Percentiles rank a stretch among this genome's conserved stretches.
phyloP scores from a whole-genome alignment of 2,888 invertebrate species.

The Metalampra italica region DNA sequence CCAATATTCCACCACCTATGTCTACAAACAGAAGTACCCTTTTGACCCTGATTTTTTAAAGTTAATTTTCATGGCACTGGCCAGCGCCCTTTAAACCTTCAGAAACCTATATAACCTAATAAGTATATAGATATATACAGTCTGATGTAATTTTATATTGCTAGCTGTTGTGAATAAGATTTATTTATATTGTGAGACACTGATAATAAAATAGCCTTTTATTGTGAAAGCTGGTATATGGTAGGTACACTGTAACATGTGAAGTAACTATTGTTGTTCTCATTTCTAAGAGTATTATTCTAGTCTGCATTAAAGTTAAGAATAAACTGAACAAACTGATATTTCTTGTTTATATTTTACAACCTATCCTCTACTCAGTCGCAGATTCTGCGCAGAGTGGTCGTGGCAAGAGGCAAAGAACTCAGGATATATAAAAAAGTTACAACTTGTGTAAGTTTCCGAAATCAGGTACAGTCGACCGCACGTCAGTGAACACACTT shows the following conservation, averaged over 20 bases:
- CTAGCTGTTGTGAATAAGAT: conserved; percentile 77
- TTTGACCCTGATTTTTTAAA: too few species aligned
- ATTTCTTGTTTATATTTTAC: conserved; percentile 29
- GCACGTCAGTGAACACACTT: too few species aligned
- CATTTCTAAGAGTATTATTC: conserved; percentile 79
- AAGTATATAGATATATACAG: conserved; percentile 41
- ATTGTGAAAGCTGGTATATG: conserved; percentile 71
- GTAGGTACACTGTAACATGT: conserved; percentile 76
- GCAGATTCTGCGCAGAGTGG: too few species aligned
- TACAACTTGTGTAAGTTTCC: too few species aligned
- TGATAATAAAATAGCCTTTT: conserved; percentile 76
- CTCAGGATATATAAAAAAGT: too few species aligned
- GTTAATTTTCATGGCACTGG: conserved; percentile 31
- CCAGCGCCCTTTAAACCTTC: conserved; percentile 22
- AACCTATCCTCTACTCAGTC: too few species aligned
- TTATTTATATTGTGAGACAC: conserved; percentile 73
- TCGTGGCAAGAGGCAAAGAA: too few species aligned
- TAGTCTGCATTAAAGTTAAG: conserved; percentile 79
- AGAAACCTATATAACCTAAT: conserved; percentile 18
- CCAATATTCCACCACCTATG: too few species aligned
- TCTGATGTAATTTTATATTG: conserved; percentile 76
- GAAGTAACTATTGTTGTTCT: conserved; percentile 78
- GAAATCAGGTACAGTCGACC: too few species aligned
- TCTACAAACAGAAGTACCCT: too few species aligned
- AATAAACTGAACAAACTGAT: conserved; percentile 74